These are phyloP conservation scores for Epinephelus coioides DNA, from an alignment of 2,797 vertebrate genomes.

Conservation along the genomic window DNA sequence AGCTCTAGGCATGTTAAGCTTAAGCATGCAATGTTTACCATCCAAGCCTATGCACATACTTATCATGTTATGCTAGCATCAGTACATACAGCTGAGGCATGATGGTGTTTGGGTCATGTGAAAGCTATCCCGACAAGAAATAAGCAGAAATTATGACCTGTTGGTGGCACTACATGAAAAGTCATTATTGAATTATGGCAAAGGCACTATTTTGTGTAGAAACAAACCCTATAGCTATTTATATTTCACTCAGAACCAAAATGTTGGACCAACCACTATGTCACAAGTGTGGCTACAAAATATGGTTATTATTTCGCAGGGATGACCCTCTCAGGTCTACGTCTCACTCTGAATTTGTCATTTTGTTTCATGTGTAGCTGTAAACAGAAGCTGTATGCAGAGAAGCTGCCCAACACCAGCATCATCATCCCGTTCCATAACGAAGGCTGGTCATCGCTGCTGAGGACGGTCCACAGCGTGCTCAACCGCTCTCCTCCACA, in stretches of 20 bases:
- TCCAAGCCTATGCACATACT: background rate
- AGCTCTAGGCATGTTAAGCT: background rate
- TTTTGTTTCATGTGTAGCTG: constrained; percentile 71
- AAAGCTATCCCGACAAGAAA: background rate
- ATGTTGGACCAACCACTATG: background rate
- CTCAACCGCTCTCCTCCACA: constrained; percentile 93
- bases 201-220: background rate
- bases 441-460: constrained; percentile 97
- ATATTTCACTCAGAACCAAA: background rate
- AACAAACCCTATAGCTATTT: background rate
- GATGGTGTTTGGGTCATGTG: background rate
- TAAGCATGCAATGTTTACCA: background rate
- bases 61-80: background rate
- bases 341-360: fast-evolving
- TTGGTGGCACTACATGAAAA: no score
- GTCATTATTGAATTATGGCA: no score
- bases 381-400: constrained; percentile 90
- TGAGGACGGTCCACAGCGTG: constrained; percentile 95
- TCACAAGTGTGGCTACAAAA: background rate
- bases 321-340: background rate
- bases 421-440: constrained; percentile 99
- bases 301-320: background rate
- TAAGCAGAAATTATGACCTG: background rate
- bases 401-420: constrained; percentile 95
- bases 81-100: background rate